Conservation (phyloP, 2,797 vertebrate genomes). For the Scleropages formosus region DNA sequence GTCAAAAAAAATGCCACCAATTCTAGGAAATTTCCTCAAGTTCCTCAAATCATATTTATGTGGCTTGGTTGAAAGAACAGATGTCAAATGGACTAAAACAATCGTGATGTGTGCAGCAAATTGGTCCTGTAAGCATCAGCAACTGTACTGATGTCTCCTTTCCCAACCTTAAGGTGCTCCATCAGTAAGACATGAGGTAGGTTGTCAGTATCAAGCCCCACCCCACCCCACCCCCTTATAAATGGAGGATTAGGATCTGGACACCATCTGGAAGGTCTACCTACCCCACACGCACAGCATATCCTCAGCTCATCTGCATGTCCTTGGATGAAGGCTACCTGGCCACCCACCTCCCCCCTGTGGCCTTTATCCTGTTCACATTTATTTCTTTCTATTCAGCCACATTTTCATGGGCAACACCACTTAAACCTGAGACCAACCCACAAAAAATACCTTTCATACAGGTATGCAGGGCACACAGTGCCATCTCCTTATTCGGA, state of each 20-base stretch:
- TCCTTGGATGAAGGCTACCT: constrained; percentile 27
- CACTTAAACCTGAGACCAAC: constrained; percentile 22
- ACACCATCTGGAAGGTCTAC: background rate
- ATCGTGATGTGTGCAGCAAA: background rate
- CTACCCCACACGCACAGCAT: background rate
- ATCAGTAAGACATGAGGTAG: background rate
- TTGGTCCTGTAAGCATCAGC: background rate
- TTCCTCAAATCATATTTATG: too few relatives aligned
- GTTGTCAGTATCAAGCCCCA: background rate
- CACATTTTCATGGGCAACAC: constrained; percentile 9
- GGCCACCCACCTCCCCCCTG: constrained; percentile 35
- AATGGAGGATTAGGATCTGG: constrained; percentile 9
- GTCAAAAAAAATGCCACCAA: too few relatives aligned
- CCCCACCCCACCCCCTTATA: background rate
- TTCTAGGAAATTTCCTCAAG: too few relatives aligned
- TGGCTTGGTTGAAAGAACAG: too few relatives aligned
- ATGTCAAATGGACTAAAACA: background rate
- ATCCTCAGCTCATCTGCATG: constrained; percentile 37
- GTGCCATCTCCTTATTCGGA: too few relatives aligned
- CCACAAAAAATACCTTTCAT: too few relatives aligned
- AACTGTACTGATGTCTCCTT: background rate
- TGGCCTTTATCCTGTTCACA: constrained; percentile 45
- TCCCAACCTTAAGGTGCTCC: too few relatives aligned
- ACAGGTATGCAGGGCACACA: too few relatives aligned
- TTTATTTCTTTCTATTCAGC: constrained; percentile 36